Evolutionary conservation across 1,140 invertebrate species (phyloP).

Genomic region (Diorhabda sublineata): DNA sequence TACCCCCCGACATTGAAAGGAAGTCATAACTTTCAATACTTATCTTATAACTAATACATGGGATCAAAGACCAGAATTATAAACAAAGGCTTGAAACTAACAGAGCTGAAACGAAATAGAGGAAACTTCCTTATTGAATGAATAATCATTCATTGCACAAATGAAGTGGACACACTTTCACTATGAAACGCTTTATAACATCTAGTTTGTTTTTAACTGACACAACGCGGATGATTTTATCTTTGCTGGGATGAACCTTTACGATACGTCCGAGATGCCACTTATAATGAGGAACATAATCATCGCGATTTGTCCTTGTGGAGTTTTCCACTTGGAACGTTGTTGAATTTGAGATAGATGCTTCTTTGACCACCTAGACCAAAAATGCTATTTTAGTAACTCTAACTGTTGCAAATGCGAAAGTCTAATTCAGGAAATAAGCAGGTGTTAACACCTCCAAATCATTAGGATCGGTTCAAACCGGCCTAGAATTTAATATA

Average conservation of each 20-base stretch:
- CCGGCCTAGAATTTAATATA: slow-evolving; percentile 37
- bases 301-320: slow-evolving; percentile 7
- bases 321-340: slow-evolving; percentile 7
- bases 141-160: too few species aligned
- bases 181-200: slow-evolving; percentile 15
- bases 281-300: slow-evolving; percentile 30
- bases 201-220: slow-evolving; percentile 19
- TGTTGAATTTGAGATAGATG: slow-evolving; percentile 12
- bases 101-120: too few species aligned
- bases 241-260: slow-evolving; percentile 33
- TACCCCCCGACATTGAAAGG: too few species aligned
- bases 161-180: slow-evolving; percentile 17
- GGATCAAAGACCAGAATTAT: too few species aligned
- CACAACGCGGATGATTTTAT: slow-evolving; percentile 24
- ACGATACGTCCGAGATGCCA: slow-evolving; percentile 43
- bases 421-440: slow-evolving; percentile 38
- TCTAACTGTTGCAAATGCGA: too few species aligned
- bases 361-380: slow-evolving; percentile 9
- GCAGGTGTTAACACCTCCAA: slow-evolving; percentile 34
- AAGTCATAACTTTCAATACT: too few species aligned
- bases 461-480: slow-evolving; percentile 35
- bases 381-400: background rate
- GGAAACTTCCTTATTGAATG: too few species aligned
- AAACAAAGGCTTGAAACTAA: too few species aligned
- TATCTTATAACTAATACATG: too few species aligned